Evolutionary conservation across 1,140 invertebrate genomes (phyloP), one percentile per base, ranked within the genome.

Genomic region (Chlorops oryzae): DNA sequence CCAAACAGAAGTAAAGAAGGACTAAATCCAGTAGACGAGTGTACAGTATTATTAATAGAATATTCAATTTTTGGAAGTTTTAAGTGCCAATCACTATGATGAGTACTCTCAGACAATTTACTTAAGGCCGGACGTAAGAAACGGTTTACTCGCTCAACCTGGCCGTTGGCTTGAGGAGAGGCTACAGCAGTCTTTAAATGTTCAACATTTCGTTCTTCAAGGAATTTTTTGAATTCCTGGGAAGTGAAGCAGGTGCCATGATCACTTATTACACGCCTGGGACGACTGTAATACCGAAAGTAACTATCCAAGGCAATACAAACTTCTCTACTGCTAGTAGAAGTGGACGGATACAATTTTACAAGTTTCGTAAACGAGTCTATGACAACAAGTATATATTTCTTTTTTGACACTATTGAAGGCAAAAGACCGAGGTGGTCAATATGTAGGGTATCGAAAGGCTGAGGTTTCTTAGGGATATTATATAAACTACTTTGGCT

Each of bases 341-440:
- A 41, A 2, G 18, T 37, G 9, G 44, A 40, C 12, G 51, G 24
- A 39, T 44, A 53, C 12, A 53, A 35, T 17, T 39, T 53, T 2
- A 22, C 24, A 49, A 53, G 49, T 45, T 49, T 55, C 10, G 50
- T 52, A 41, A 52, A 67, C 37, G 64, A 56, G 50, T 72, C 54
- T 43, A 72, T 74, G 0, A 77, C 44, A 1, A 71, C 72, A 49
- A 47, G 34, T 34, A 5, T 35, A 9, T 5, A 47, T 34, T 10
- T 20, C 12, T 5, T 9, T 15, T 13, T 18, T 18, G 18, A 47
- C 23, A 6, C 22, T 47, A 6, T 47, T 34, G n/a, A n/a, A n/a
- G n/a, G n/a, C n/a, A n/a, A n/a, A n/a, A n/a, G n/a, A n/a, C n/a
- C n/a, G n/a, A n/a, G n/a, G 76, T 72, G 2, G 64, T 9, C 6